phyloP scores from a whole-genome alignment of 2,888 invertebrate species.

The Frankliniella fusca region DNA sequence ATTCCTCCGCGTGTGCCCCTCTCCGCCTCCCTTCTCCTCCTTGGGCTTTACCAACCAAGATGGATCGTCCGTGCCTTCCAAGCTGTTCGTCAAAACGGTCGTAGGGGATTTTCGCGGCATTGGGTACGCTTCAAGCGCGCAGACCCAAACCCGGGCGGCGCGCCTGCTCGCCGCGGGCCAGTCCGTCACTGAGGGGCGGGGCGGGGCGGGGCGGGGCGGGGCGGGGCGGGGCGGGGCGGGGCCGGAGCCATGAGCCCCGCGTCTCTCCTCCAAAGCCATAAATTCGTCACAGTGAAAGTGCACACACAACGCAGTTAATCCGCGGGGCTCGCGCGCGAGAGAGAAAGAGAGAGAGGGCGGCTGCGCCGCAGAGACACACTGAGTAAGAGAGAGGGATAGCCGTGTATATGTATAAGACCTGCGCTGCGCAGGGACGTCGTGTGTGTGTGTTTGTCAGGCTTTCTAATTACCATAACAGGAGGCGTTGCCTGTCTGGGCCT shows the following conservation, averaged over 20 bases:
- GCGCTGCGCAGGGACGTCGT: not conserved
- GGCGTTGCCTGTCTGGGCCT: not conserved
- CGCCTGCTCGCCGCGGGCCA: not conserved
- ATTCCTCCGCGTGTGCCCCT: not conserved
- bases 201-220: too few species aligned
- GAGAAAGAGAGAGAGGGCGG: not conserved
- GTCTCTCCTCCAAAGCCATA: not conserved
- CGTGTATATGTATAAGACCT: too few species aligned
- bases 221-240: too few species aligned
- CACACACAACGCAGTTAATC: conserved; percentile 6
- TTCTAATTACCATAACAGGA: conserved; percentile 21
- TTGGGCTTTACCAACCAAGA: not conserved
- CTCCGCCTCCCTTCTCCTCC: not conserved
- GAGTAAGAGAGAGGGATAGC: too few species aligned
- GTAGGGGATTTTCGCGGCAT: not conserved
- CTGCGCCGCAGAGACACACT: not conserved
- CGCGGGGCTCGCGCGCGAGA: not conserved
- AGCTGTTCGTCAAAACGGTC: conserved; percentile 13
- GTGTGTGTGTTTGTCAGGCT: conserved; percentile 9
- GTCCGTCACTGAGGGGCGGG: not conserved
- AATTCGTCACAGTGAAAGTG: conserved; percentile 21
- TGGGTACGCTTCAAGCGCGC: not conserved
- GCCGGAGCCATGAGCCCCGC: too few species aligned
- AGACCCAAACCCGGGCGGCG: too few species aligned
- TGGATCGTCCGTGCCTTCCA: not conserved